phyloP scores from a whole-genome alignment of 2,113 vertebrate genomes.

The Pogonocichla stellata region DNA sequence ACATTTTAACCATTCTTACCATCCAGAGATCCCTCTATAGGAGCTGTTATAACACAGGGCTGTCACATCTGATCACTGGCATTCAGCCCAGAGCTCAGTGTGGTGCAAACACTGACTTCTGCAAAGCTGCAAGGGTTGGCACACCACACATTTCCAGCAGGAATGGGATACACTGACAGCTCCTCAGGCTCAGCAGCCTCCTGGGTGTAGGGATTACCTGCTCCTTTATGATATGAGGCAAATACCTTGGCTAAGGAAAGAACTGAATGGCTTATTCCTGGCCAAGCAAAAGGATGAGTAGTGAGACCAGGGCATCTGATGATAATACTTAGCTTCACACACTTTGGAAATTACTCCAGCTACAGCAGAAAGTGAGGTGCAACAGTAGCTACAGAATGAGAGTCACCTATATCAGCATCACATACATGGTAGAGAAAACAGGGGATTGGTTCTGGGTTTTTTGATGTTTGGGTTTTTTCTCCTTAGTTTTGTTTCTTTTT shows the following conservation, averaged over 20 bases:
- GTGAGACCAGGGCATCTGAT: neutral
- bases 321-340: neutral
- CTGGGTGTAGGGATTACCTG: neutral
- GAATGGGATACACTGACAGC: neutral
- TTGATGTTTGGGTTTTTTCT: fast-evolving
- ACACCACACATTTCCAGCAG: neutral
- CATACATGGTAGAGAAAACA: neutral
- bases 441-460: neutral
- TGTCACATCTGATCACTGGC: neutral
- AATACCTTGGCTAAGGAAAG: neutral
- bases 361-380: neutral
- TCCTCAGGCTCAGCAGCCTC: neutral
- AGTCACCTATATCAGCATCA: neutral
- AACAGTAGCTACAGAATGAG: neutral
- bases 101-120: neutral
- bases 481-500: neutral
- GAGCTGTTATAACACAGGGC: neutral
- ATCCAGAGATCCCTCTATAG: neutral
- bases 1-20: neutral
- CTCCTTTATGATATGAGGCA: fast-evolving
- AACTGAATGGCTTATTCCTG: neutral
- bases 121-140: neutral
- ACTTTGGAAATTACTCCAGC: neutral
- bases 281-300: neutral
- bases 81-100: neutral